Percentiles rank a stretch among this genome's conserved stretches.
These are phyloP conservation scores for Luscinia luscinia DNA, from an alignment of 2,797 vertebrate genomes.

Conservation along the genomic window DNA sequence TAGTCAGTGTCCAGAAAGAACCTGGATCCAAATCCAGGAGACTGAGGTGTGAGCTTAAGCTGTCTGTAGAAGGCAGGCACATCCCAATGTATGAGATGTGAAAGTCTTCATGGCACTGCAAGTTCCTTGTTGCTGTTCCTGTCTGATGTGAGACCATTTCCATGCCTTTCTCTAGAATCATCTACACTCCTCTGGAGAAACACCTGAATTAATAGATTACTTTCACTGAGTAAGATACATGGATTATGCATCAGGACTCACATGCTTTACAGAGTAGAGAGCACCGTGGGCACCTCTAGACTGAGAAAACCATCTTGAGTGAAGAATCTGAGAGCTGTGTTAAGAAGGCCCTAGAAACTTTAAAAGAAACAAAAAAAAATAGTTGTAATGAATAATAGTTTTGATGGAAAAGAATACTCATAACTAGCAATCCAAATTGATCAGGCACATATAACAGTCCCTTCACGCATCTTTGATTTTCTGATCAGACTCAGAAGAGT, in stretches of 20 bases:
- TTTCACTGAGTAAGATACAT: background rate
- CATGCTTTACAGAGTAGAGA: background rate
- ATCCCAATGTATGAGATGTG: background rate
- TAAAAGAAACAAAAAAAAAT: background rate
- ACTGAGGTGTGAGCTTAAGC: background rate
- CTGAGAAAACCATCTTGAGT: background rate
- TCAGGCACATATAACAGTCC: background rate
- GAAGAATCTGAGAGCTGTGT: background rate
- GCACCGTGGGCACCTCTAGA: background rate
- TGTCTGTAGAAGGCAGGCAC: background rate
- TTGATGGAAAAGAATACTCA: background rate
- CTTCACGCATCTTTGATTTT: background rate
- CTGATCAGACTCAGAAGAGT: background rate
- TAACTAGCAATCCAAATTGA: background rate
- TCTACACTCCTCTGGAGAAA: background rate
- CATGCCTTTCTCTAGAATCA: background rate
- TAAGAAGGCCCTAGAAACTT: background rate
- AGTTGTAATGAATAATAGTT: background rate
- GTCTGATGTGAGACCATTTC: background rate
- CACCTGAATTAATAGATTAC: background rate
- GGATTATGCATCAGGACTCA: background rate
- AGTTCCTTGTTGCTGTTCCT: fast-evolving
- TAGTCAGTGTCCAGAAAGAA: background rate
- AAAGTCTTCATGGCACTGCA: background rate
- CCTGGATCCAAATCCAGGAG: background rate